These are phyloP conservation scores for Colaptes auratus DNA, from an alignment of 2,113 vertebrate species.

Conservation along the genomic window DNA sequence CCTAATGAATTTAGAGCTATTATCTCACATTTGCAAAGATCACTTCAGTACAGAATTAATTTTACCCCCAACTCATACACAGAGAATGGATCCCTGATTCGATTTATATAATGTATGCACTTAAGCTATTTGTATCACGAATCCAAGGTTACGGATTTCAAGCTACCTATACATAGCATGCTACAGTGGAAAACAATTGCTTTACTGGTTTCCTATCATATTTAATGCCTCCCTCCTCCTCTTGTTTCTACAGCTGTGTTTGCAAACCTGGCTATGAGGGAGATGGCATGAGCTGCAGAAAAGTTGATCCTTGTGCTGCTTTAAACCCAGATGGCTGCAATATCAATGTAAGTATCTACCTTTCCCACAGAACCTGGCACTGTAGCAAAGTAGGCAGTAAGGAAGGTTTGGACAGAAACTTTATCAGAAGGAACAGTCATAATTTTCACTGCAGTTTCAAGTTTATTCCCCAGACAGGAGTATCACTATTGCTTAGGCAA, in stretches of 20 bases:
- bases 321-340: constrained; percentile 77
- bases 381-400: background rate
- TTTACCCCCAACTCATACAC: background rate
- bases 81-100: background rate
- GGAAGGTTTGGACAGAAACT: background rate
- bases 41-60: background rate
- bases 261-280: constrained; percentile 90
- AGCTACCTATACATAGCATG: background rate
- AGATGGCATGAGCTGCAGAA: constrained; percentile 84
- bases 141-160: background rate
- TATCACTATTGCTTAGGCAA: background rate
- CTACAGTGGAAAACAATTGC: background rate
- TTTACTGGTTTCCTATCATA: background rate
- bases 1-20: background rate
- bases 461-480: background rate
- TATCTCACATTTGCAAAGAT: background rate
- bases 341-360: constrained; percentile 77
- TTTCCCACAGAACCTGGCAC: background rate
- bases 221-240: background rate
- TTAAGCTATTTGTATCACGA: background rate
- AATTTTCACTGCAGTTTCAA: background rate
- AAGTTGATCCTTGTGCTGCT: constrained; percentile 80
- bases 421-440: background rate
- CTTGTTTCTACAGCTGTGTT: constrained; percentile 80
- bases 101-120: background rate